phyloP scores from a whole-genome alignment of 2,888 invertebrate species.

The Chirona hameri region DNA sequence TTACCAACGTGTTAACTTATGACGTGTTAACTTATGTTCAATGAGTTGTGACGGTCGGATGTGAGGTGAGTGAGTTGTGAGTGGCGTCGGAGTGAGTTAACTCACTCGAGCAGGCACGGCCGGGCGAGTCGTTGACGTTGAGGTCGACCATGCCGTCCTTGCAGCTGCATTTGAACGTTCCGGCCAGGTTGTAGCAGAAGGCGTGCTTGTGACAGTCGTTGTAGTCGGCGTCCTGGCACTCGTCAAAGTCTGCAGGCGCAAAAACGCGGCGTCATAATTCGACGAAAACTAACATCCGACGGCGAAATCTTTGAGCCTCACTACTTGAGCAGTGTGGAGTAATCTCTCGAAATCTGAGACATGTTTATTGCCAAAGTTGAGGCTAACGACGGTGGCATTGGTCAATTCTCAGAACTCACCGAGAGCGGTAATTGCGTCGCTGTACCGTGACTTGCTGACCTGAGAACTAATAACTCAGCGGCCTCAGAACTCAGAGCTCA shows the following conservation, averaged over 20 bases:
- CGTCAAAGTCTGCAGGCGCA: slow-evolving; percentile 38
- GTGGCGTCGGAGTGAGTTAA: not conserved
- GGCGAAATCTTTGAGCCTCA: no score
- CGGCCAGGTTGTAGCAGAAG: slow-evolving; percentile 38
- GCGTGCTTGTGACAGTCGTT: slow-evolving; percentile 38
- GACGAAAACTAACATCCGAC: no score
- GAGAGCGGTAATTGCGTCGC: no score
- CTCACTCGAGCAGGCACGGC: slow-evolving; percentile 38
- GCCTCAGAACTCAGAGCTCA: no score
- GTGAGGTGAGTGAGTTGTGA: not conserved
- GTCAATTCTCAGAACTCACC: not conserved
- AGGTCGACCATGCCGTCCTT: slow-evolving; percentile 38
- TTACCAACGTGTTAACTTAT: no score
- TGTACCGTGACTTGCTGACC: no score
- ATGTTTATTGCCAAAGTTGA: no score
- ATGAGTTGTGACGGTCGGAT: not conserved
- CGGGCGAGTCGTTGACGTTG: slow-evolving; percentile 33
- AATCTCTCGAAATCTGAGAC: no score
- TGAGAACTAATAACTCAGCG: no score
- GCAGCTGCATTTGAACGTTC: slow-evolving; percentile 38
- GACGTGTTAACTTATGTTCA: no score
- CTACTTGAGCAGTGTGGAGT: no score
- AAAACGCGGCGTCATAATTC: not conserved
- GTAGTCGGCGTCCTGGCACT: slow-evolving; percentile 37
- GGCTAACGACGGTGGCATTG: no score